Evolutionary conservation across 2,113 vertebrate species (phyloP).

Genomic region (Melanotaenia duboulayi): DNA sequence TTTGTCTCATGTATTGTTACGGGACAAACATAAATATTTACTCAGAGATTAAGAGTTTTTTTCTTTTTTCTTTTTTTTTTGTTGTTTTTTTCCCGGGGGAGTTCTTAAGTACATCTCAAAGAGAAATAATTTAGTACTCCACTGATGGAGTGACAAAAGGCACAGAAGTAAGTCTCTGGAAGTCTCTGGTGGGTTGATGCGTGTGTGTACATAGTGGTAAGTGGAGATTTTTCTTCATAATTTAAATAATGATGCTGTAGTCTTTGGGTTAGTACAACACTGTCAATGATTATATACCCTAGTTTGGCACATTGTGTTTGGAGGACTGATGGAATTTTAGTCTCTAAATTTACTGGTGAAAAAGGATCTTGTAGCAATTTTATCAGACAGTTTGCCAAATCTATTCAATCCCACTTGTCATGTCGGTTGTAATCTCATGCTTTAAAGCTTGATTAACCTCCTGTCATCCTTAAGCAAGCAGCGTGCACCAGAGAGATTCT

Average conservation of each 20-base stretch:
- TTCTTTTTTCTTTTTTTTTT: neutral
- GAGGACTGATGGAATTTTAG: conserved; percentile 16
- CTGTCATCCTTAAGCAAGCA: conserved; percentile 67
- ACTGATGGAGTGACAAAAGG: conserved; percentile 43
- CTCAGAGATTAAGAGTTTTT: conserved; percentile 11
- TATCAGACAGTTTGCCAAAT: conserved; percentile 58
- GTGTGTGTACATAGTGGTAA: neutral
- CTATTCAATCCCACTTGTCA: conserved; percentile 70
- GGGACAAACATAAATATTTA: conserved; percentile 34
- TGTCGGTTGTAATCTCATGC: conserved; percentile 72
- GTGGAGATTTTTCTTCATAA: conserved; percentile 28
- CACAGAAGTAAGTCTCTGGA: conserved; percentile 19
- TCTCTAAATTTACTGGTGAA: conserved; percentile 32
- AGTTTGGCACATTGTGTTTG: conserved; percentile 1
- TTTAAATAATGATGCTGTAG: conserved; percentile 6
- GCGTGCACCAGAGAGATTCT: conserved; percentile 49
- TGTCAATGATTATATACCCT: conserved; percentile 28
- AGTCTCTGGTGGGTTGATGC: conserved; percentile 17
- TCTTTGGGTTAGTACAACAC: conserved; percentile 25
- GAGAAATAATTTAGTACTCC: conserved; percentile 47
- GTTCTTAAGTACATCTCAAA: conserved; percentile 13
- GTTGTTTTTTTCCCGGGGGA: neutral
- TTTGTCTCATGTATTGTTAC: conserved; percentile 42
- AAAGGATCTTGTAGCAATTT: conserved; percentile 29
- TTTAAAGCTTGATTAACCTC: conserved; percentile 80